Base-by-base conservation (phyloP, 2,113 vertebrate species). In the Motacilla tschutschensis region DNA sequence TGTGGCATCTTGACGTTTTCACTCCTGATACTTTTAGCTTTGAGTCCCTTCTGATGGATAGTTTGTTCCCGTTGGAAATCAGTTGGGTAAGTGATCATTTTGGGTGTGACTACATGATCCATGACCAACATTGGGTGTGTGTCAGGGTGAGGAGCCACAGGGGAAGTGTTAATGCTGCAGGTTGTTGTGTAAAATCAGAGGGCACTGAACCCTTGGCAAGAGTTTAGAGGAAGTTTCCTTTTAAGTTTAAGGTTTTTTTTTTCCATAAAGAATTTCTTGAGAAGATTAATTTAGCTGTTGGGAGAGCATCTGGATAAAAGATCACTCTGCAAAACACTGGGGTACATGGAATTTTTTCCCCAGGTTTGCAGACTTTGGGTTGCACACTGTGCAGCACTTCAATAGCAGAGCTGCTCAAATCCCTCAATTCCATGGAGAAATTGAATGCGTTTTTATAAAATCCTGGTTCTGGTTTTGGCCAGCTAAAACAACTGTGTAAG, bases 381-480 rank as follows among this genome's bases (percentile, higher is more conserved):
- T 85, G 57, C 8, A 12, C 28, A 3, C 38, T 57, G 75, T 53
- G 76, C 60, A 71, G 35, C 25, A 19, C 40, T 92, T 90, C 67
- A 55, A 79, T 14, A 76, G 80, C 64, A 25, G 90, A 84, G 72
- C 74, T 51, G 48, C 48, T 74, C 72, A 71, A 88, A 87, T 67
- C 65, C 69, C 72, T 57, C 46, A 53, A 2, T 65, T 93, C 79
- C 8, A 0, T n/a, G 64, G 84, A 87, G 88, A 63, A 88, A 85
- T 25, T 8, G 57, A 88, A 57, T 82, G 63, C 41, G 10, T 82
- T 90, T 91, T 83, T 78, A 64, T 85, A 93, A 91, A 91, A 89
- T 55, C 60, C 65, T 83, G 22, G 57, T 88, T 92, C 91, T 93
- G 89, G 87, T 90, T 93, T 95, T 93, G 89, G 89, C 87, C 60